Percentiles rank a stretch among this genome's conserved stretches.
These are phyloP conservation scores for Idaea biselata DNA, from an alignment of 2,888 invertebrate genomes.

Conservation along the genomic window DNA sequence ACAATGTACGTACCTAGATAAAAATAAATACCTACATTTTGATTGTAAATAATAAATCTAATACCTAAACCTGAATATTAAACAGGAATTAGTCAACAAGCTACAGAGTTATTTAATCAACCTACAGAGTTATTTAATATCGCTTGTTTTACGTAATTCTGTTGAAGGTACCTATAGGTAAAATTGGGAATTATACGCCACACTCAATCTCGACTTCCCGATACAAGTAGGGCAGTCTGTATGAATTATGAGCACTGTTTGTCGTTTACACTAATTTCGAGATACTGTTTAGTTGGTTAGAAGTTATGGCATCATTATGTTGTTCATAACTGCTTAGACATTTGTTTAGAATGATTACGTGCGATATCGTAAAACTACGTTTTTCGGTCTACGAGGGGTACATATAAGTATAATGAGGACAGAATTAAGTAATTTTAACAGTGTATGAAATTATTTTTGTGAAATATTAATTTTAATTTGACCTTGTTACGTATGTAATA, in stretches of 20 bases:
- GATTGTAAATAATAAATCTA: conserved; percentile 3
- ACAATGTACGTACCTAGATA: too few species aligned
- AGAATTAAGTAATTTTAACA: conserved; percentile 7
- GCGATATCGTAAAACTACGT: not conserved
- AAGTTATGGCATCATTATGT: not conserved
- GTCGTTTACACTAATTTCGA: conserved; percentile 9
- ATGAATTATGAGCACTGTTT: conserved; percentile 36
- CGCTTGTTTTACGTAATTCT: conserved; percentile 31
- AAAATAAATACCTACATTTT: too few species aligned
- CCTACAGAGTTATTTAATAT: not conserved
- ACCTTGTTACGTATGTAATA: not conserved
- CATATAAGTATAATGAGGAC: not conserved
- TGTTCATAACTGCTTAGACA: not conserved
- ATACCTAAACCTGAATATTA: not conserved
- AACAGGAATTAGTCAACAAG: not conserved
- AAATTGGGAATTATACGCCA: conserved; percentile 42
- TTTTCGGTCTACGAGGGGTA: not conserved
- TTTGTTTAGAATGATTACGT: not conserved
- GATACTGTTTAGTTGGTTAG: not conserved
- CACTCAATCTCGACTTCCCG: conserved; percentile 36
- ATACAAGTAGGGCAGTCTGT: conserved; percentile 39
- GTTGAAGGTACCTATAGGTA: conserved; percentile 29
- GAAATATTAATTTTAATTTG: not conserved
- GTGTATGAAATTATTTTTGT: not conserved
- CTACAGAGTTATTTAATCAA: not conserved